Evolutionary conservation across 2,797 vertebrate genomes (phyloP).

Genomic region (Lagodon rhomboides): DNA sequence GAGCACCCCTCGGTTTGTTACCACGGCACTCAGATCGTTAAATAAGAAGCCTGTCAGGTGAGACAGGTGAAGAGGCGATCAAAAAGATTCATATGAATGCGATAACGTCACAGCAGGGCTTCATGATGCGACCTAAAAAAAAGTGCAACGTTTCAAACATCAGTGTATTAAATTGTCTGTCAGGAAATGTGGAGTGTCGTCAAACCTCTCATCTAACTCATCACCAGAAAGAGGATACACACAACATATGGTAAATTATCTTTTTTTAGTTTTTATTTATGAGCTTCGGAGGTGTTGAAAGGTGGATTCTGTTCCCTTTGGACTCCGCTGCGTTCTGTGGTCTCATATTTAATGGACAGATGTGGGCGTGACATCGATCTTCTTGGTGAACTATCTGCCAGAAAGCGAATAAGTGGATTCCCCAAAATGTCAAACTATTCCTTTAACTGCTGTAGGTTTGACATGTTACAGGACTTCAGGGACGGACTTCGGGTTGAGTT

Average conservation of each 20-base stretch:
- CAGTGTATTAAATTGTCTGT: too few species aligned
- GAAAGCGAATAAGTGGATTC: not conserved
- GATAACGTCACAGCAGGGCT: rapidly evolving
- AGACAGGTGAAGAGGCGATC: not conserved
- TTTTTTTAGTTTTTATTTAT: not conserved
- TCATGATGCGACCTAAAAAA: not conserved
- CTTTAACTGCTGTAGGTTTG: too few species aligned
- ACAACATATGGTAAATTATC: not conserved
- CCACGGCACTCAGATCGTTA: not conserved
- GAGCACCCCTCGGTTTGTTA: too few species aligned
- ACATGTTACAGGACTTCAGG: too few species aligned
- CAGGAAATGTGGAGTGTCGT: too few species aligned
- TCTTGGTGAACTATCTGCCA: too few species aligned
- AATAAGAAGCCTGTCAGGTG: not conserved
- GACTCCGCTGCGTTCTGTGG: not conserved
- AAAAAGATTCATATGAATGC: not conserved
- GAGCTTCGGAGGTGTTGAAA: not conserved
- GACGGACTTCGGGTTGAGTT: too few species aligned
- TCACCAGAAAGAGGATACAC: too few species aligned
- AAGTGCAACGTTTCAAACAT: too few species aligned
- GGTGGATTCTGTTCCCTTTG: not conserved
- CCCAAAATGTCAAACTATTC: not conserved
- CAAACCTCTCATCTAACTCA: too few species aligned
- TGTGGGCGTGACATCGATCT: not conserved
- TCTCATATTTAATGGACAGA: not conserved